Evolutionary conservation across 1,140 invertebrate species (phyloP), one percentile per base, ranked within the genome.

Genomic region (Drosophila kepulauana): DNA sequence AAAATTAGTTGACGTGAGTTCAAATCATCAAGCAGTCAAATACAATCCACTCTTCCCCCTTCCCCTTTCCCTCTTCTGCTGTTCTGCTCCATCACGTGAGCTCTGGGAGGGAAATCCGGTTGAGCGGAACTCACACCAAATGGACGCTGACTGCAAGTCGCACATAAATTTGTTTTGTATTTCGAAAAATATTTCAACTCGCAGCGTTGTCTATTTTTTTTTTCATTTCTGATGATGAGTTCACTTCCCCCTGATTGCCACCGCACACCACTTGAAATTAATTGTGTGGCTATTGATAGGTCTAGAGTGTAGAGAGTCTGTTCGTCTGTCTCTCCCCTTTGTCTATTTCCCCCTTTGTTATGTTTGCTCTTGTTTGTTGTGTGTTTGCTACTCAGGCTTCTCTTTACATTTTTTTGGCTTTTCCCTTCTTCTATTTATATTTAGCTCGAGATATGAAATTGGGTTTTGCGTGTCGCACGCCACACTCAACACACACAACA

Each of bases 91-190:
- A 38, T 46, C 73, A 65, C 46, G 43, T 41, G 46, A 69, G 48
- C 28, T 8, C 6, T 59, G 15, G 7, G 30, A 45, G 63, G 74
- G 62, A 73, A 72, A 73, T 73, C 74, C 74, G 74, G 66, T 70
- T 63, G 66, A 82, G 68, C 84, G 85, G 84, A 87, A 84, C 85
- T 87, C 69, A 52, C 84, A 88, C 84, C 84, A 87, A 88, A 88
- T 80, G 84, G 72, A 43, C 41, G 78, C 78, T 58, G 62, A 45
- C 33, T 63, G 65, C 72, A 65, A 54, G 66, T 85, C 81, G 43
- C 81, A 85, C 81, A 85, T 85, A 85, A 71, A 86, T 85, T 80
- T 77, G 11, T 64, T 46, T 65, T 35, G 20, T 35, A 25, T 66
- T 70, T 79, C 62, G 13, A 48, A 46, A 65, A 56, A 56, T 57